Percentiles rank a stretch among this genome's conserved stretches.
Conservation (phyloP, 2,113 vertebrate species). For the Burhinus oedicnemus region DNA sequence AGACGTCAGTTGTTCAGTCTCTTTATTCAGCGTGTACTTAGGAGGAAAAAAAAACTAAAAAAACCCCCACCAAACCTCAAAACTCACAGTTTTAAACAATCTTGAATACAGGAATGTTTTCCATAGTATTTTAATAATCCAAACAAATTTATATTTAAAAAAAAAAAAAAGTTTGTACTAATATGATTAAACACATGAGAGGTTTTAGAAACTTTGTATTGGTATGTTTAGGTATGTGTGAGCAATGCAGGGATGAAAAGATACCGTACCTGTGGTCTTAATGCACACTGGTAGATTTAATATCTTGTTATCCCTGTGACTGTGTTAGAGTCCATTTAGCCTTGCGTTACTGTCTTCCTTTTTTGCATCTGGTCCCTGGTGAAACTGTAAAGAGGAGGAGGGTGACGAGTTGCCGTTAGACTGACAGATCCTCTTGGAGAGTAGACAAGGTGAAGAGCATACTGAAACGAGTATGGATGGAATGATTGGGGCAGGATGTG, state of each 20-base stretch:
- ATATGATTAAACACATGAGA: neutral
- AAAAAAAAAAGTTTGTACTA: rapidly evolving
- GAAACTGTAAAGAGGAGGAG: neutral
- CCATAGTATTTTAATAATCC: neutral
- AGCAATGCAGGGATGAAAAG: neutral
- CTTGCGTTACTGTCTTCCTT: neutral
- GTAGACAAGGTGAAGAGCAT: rapidly evolving
- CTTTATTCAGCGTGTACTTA: neutral
- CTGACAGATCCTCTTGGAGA: neutral
- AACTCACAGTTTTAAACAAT: neutral
- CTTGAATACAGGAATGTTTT: neutral
- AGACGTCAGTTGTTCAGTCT: neutral
- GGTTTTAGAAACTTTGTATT: neutral
- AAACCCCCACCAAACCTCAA: neutral
- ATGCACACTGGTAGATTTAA: neutral
- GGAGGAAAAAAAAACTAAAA: neutral
- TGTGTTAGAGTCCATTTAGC: neutral
- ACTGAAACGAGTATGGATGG: neutral
- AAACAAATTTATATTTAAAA: neutral
- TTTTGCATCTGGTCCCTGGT: neutral
- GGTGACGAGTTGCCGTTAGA: rapidly evolving
- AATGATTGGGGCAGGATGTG: neutral
- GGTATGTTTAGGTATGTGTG: too few species aligned
- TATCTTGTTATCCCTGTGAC: neutral
- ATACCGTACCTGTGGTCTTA: neutral